A percentile compares a stretch with the other conserved stretches of the same genome.
Conservation (phyloP, 2,113 vertebrate genomes). For the Gopherus flavomarginatus region DNA sequence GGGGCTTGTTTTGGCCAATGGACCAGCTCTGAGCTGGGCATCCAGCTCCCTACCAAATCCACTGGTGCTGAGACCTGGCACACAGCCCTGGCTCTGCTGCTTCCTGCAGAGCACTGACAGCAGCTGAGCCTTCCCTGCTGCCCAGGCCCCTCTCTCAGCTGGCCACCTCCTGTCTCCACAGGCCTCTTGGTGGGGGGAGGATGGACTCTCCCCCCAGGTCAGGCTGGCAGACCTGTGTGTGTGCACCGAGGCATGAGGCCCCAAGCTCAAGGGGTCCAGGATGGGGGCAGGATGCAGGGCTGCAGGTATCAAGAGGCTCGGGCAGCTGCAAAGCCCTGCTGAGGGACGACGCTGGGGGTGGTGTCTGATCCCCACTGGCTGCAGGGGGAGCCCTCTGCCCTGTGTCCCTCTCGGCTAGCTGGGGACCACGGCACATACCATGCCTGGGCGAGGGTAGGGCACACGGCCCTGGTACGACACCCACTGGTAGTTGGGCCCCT, state of each 20-base stretch:
- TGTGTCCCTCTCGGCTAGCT: not conserved
- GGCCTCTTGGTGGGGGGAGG: not conserved
- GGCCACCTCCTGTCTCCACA: not conserved
- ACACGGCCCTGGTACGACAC: slow-evolving; percentile 96
- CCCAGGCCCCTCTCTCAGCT: not conserved
- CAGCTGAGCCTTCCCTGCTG: not conserved
- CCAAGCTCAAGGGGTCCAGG: not conserved
- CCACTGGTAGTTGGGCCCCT: slow-evolving; percentile 97
- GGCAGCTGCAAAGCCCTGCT: too few species aligned
- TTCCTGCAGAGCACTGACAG: not conserved
- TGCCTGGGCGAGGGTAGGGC: slow-evolving; percentile 96
- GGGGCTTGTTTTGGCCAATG: not conserved
- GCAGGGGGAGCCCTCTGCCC: too few species aligned
- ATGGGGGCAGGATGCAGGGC: too few species aligned
- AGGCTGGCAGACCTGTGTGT: too few species aligned
- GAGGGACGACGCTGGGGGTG: too few species aligned
- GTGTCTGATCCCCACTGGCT: too few species aligned
- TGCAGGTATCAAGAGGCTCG: too few species aligned
- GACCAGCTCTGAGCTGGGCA: not conserved
- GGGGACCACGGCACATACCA: slow-evolving; percentile 82
- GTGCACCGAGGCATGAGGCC: not conserved
- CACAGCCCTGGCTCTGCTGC: not conserved
- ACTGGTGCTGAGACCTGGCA: not conserved
- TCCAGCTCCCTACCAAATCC: not conserved
- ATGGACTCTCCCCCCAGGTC: too few species aligned